Base-by-base conservation (phyloP, 2,888 invertebrate genomes). In the Phrixothrix hirtus region DNA sequence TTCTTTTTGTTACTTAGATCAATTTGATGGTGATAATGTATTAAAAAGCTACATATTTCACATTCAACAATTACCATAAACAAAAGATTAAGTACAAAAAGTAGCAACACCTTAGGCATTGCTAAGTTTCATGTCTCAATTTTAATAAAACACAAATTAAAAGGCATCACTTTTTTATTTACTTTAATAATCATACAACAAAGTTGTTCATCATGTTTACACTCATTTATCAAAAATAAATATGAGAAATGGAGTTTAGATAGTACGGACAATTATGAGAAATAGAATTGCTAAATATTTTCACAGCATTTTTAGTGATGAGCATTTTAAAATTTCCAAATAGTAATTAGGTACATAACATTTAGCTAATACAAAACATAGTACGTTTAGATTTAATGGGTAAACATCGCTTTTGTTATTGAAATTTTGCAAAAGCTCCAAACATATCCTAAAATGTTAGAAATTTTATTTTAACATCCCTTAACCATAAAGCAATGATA, bases 271-370 rank as follows among this genome's bases (percentile, higher is more conserved):
- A 21, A 21, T 21, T 21, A 21, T 21, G 7, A 21, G 21, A 21
- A 21, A 21, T 17, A 17, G 21, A 36, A 36, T 36, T 36, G 17
- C 12, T 16, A 10, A 36, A 21, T 21, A 13, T 21, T 17, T 17
- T 36, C 35, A 36, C 21, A 36, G 12, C 35, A 21, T 36, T 36
- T 21, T 12, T n/a, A 36, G 17, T 21, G 21, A 36, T 36, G 35
- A 21, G 35, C 35, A 21, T 36, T 21, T 21, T 12, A 11, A 3
- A 21, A 36, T 3, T n/a, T 10, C 21, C 21, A 7, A 21, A 21
- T 21, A 21, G 21, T 21, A 21, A 16, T n/a, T 13, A 15, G 10
- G 16, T 31, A 31, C 31, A 14, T 31, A 31, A 31, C 9, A 31
- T 1, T 9, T 13, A 12, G 30, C 10, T 11, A 30, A 11, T 30